phyloP scores from a whole-genome alignment of 2,888 invertebrate species.

The Leptothorax acervorum region DNA sequence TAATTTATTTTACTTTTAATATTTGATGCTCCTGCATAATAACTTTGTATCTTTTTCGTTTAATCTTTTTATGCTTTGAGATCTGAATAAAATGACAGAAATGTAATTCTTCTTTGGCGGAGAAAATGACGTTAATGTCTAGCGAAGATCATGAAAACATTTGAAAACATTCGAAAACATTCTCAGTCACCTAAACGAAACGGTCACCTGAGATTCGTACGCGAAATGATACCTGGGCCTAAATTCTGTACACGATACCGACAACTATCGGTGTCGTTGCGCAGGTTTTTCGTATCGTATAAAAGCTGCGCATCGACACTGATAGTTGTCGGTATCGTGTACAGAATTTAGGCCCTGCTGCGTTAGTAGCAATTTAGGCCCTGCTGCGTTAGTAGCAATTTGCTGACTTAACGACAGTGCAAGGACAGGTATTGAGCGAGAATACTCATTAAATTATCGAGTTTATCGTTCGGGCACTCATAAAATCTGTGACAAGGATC shows the following conservation, averaged over 20 bases:
- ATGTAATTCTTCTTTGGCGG: too few relatives aligned
- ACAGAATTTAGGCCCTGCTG: too few relatives aligned
- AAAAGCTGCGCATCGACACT: too few relatives aligned
- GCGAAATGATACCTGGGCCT: conserved; percentile 38
- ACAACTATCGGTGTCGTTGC: too few relatives aligned
- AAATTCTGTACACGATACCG: too few relatives aligned
- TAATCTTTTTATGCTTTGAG: neutral
- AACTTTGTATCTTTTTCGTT: neutral
- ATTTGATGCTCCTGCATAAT: neutral
- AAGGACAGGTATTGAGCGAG: conserved; percentile 73
- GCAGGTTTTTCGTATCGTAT: too few relatives aligned
- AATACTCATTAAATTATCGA: conserved; percentile 79
- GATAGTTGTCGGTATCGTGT: too few relatives aligned
- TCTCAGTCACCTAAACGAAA: neutral
- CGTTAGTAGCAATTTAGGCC: too few relatives aligned
- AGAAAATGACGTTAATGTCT: neutral
- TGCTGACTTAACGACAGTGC: conserved; percentile 72
- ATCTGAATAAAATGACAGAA: neutral
- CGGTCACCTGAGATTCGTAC: conserved; percentile 8
- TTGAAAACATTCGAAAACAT: conserved; percentile 30
- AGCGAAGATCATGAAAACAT: neutral
- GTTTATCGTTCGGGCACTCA: conserved; percentile 79
- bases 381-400: conserved; percentile 64
- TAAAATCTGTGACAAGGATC: conserved; percentile 74
- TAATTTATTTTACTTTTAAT: neutral